Evolutionary conservation across 37 sponge, comb jelly and placozoan species (phyloP).

Genomic region (Theonella swinhoei): DNA sequence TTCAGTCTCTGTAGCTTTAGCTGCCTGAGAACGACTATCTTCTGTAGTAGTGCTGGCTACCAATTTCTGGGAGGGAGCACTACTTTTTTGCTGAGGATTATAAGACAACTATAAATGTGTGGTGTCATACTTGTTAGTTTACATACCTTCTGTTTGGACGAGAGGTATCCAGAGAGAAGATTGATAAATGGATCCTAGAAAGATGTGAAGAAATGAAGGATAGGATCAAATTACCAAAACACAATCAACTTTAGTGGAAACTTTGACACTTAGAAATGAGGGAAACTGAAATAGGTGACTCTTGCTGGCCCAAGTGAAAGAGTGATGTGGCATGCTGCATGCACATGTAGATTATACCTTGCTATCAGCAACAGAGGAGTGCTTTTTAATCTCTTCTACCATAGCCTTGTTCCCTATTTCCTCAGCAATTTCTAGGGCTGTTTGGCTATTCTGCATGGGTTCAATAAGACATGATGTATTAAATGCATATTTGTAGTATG

Average conservation of each 20-base stretch:
- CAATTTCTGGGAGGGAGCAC: no score
- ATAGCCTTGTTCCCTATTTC: background rate
- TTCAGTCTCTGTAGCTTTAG: background rate
- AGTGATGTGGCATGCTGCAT: background rate
- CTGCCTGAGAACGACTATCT: no score
- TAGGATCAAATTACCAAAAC: background rate
- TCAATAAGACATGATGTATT: background rate
- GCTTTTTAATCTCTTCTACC: background rate
- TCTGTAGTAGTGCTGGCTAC: no score
- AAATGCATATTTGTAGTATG: background rate
- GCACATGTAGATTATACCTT: no score
- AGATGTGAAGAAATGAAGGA: background rate
- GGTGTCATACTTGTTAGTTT: background rate
- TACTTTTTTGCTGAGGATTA: no score
- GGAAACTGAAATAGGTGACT: background rate
- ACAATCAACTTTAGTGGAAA: no score
- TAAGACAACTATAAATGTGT: background rate
- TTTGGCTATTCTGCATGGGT: constrained; percentile 5
- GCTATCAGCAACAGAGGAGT: background rate
- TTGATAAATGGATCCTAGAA: constrained; percentile 25
- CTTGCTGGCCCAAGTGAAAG: background rate
- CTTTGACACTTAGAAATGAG: no score
- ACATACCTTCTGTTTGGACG: no score
- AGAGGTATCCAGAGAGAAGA: constrained; percentile 26
- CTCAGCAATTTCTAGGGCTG: constrained; percentile 17